These are phyloP conservation scores for Lucilia cuprina DNA, from an alignment of 1,140 invertebrate species.

Conservation along the genomic window DNA sequence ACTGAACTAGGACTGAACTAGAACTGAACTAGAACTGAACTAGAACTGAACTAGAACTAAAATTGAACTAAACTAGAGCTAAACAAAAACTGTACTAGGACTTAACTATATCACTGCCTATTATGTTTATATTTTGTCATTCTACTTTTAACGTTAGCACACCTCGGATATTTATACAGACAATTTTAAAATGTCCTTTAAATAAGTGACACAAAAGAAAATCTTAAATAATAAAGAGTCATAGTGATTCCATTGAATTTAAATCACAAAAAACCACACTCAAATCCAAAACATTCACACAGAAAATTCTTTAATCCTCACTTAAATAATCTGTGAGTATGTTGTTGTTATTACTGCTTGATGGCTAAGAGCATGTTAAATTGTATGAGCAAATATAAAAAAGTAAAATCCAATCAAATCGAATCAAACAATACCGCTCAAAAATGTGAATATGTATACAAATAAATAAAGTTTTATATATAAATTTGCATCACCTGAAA, in stretches of 20 bases:
- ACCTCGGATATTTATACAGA: not conserved
- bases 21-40: too few relatives aligned
- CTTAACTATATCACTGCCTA: too few relatives aligned
- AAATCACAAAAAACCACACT: not conserved
- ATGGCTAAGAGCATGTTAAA: not conserved
- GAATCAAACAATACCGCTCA: conserved; percentile 1
- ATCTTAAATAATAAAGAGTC: not conserved
- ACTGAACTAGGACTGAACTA: too few relatives aligned
- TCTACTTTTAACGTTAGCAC: too few relatives aligned
- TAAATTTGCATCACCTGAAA: conserved; percentile 32
- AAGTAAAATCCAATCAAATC: not conserved
- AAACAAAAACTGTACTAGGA: too few relatives aligned
- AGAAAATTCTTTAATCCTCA: not conserved
- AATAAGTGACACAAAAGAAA: not conserved
- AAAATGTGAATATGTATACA: not conserved
- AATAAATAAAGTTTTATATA: not conserved
- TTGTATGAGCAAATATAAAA: not conserved
- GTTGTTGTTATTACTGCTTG: not conserved
- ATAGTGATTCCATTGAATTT: conserved; percentile 1
- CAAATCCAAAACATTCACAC: not conserved
- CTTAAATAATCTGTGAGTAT: not conserved
- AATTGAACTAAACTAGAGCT: too few relatives aligned
- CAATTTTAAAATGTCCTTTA: not conserved
- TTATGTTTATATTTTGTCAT: too few relatives aligned
- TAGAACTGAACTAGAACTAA: too few relatives aligned